phyloP scores from a whole-genome alignment of 2,797 vertebrate species.

The Lacerta agilis region DNA sequence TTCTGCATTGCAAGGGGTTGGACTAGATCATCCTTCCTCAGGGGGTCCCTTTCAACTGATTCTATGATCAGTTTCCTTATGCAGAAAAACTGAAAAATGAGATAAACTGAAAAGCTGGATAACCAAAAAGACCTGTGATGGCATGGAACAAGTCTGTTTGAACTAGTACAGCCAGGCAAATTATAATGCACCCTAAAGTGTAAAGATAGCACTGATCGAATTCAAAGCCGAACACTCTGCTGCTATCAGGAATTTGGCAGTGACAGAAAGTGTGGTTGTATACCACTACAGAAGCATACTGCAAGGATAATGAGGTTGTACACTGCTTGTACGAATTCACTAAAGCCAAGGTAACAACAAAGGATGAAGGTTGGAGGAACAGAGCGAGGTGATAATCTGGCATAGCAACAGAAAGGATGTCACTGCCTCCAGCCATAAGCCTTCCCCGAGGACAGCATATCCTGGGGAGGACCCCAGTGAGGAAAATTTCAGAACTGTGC shows the following conservation, averaged over 20 bases:
- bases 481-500: background rate
- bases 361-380: background rate
- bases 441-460: background rate
- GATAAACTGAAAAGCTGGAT: background rate
- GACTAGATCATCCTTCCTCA: too few species aligned
- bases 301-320: background rate
- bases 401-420: constrained; percentile 9
- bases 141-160: background rate
- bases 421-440: background rate
- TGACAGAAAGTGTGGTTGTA: background rate
- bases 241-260: background rate
- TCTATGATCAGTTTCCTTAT: background rate
- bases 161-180: background rate
- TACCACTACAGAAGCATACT: background rate
- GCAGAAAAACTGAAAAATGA: background rate
- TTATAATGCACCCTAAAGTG: too few species aligned
- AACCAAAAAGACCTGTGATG: background rate
- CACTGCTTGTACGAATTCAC: background rate
- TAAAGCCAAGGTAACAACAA: background rate
- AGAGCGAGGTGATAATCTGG: background rate
- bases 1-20: too few species aligned
- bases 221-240: background rate
- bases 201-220: background rate
- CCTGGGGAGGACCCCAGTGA: background rate
- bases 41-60: too few species aligned